phyloP scores from a whole-genome alignment of 2,113 vertebrate species.

The Equus przewalskii region DNA sequence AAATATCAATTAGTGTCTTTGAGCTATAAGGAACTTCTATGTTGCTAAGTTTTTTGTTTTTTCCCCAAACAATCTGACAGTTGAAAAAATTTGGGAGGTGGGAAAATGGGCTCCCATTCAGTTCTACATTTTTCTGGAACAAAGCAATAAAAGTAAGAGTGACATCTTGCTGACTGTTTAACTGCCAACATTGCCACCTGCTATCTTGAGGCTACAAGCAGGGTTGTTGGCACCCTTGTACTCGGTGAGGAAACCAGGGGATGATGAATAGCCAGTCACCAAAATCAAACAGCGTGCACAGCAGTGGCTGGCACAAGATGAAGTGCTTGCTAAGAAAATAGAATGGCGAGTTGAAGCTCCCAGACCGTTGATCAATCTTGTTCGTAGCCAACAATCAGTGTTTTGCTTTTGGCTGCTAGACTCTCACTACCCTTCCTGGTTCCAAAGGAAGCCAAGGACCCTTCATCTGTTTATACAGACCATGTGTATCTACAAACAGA shows the following conservation, averaged over 20 bases:
- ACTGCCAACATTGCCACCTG: conserved; percentile 68
- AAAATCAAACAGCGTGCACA: conserved; percentile 68
- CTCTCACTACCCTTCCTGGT: conserved; percentile 72
- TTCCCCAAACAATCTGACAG: background rate
- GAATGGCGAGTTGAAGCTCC: conserved; percentile 66
- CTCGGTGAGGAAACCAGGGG: conserved; percentile 61
- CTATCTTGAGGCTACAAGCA: conserved; percentile 66
- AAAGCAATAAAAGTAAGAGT: conserved; percentile 50
- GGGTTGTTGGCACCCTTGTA: conserved; percentile 54
- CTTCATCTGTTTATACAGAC: conserved; percentile 80
- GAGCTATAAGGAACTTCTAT: conserved; percentile 29
- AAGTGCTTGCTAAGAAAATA: conserved; percentile 81
- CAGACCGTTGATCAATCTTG: conserved; percentile 81
- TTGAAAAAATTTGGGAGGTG: conserved; percentile 28
- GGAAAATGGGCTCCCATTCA: conserved; percentile 53
- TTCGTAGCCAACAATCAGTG: conserved; percentile 77
- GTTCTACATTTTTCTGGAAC: conserved; percentile 63
- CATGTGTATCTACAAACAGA: conserved; percentile 73
- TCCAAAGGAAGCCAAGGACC: conserved; percentile 76
- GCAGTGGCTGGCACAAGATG: conserved; percentile 73
- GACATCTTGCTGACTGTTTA: conserved; percentile 35
- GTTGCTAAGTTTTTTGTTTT: background rate
- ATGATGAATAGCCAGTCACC: conserved; percentile 64
- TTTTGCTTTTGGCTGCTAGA: conserved; percentile 80
- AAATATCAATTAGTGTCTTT: background rate